Conservation (phyloP, 2,888 invertebrate genomes). For the Nephrotoma appendiculata region DNA sequence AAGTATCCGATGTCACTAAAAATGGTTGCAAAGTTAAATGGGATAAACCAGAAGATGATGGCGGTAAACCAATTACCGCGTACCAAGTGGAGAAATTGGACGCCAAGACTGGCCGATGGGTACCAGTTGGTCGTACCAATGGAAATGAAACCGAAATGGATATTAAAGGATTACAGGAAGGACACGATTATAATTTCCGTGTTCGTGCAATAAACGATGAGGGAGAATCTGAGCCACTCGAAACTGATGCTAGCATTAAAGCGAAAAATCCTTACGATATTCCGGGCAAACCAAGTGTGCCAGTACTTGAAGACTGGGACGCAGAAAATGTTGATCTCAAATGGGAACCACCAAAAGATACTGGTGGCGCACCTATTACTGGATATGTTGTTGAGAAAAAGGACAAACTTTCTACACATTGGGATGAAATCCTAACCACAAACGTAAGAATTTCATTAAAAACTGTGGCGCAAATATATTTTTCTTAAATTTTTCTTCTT, state of each 20-base stretch:
- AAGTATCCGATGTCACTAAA: constrained; percentile 78
- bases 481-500: background rate
- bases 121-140: constrained; percentile 76
- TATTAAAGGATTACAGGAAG: constrained; percentile 76
- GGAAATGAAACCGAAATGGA: constrained; percentile 75
- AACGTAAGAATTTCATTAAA: constrained; percentile 35
- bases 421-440: constrained; percentile 72
- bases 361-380: constrained; percentile 94
- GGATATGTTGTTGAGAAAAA: constrained; percentile 92
- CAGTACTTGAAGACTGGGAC: constrained; percentile 79
- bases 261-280: constrained; percentile 95
- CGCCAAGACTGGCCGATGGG: constrained; percentile 81
- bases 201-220: constrained; percentile 90
- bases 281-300: constrained; percentile 75
- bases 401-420: constrained; percentile 69
- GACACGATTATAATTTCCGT: constrained; percentile 85
- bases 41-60: constrained; percentile 91
- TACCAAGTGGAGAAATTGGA: constrained; percentile 92
- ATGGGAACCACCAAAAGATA: constrained; percentile 88
- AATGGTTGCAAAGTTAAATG: constrained; percentile 80
- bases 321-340: constrained; percentile 77
- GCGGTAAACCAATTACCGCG: constrained; percentile 83
- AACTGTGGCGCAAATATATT: background rate
- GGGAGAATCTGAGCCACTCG: constrained; percentile 85
- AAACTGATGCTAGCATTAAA: constrained; percentile 71